Base-by-base conservation (phyloP, 2,113 vertebrate species). In the Litocranius walleri region DNA sequence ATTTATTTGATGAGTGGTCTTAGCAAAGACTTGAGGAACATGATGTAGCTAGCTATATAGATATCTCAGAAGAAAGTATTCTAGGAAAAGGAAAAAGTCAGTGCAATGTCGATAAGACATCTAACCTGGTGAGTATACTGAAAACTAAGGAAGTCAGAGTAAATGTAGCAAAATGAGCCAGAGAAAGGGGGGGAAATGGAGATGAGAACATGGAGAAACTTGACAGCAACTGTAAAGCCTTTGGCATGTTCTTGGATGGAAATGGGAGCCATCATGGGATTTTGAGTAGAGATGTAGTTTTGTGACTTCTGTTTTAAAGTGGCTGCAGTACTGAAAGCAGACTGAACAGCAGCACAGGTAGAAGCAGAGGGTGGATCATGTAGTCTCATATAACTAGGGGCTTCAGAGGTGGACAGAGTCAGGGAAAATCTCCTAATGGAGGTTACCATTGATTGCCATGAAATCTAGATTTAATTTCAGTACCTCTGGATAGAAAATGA, bases 171-270 rank as follows among this genome's bases (percentile, higher is more conserved):
- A n/a, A 78, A 59, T 84, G 45, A 81, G 13, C 0, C 91, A 64
- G 5, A 1, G 2, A 0, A 0, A 9, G 36, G 14, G 2, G 30
- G 29, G n/a, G 2, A 15, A 54, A 50, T 8, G 8, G 16, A 93
- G 8, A 84, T 16, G 14, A 57, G 30, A 57, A 5, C 16, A 33
- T 57, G 17, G 45, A 43, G 50, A 85, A 40, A 16, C 0, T 33
- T 10, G 3, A 36, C 25, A 29, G 7, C 23, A 88, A 40, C 7
- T 52, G 0, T 29, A 21, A 87, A 7, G 21, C 48, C 12, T 85
- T 74, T 9, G 30, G 1, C 21, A 56, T 83, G 57, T 83, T 52
- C 15, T 40, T 40, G 13, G 0, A 33, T 82, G 45, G 30, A 84
- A 40, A 64, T 45, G n/a, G 61, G 36, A 78, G 7, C 3, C 13